Evolutionary conservation across 2,888 invertebrate species (phyloP).

Genomic region (Cantharis lateralis): DNA sequence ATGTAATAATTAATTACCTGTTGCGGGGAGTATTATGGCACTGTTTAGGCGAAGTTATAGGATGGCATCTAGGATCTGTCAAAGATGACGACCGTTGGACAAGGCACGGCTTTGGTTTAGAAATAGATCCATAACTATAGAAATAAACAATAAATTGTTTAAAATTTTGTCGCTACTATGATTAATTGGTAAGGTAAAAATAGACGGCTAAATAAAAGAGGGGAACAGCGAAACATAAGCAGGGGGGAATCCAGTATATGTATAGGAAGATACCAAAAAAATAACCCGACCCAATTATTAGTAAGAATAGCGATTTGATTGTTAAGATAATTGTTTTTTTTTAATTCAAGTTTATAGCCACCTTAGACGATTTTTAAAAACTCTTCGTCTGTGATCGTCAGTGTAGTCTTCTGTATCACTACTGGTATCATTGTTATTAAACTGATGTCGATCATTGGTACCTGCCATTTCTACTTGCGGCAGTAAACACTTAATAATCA

Average conservation of each 20-base stretch:
- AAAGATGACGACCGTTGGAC: conserved; percentile 61
- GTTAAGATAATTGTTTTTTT: background rate
- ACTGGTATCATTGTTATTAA: conserved; percentile 68
- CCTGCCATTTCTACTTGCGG: conserved; percentile 53
- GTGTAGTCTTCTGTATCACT: conserved; percentile 86
- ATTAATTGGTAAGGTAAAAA: background rate
- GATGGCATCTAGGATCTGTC: conserved; percentile 59
- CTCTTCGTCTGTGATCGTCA: conserved; percentile 69
- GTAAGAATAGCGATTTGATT: background rate
- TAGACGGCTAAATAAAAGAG: background rate
- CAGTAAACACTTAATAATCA: conserved; percentile 52
- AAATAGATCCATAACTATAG: conserved; percentile 65
- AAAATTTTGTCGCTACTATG: background rate
- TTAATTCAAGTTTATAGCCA: conserved; percentile 43
- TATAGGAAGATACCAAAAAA: background rate
- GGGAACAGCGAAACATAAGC: background rate
- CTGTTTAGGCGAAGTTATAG: conserved; percentile 60
- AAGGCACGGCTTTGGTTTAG: conserved; percentile 69
- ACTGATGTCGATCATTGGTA: conserved; percentile 49
- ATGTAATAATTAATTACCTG: conserved; percentile 46
- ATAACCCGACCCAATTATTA: background rate
- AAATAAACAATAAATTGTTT: conserved; percentile 37
- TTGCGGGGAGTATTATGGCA: conserved; percentile 56
- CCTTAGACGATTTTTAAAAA: conserved; percentile 74
- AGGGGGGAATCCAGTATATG: background rate